Base-by-base conservation (phyloP, 2,113 vertebrate species). In the Pseudorasbora parva region DNA sequence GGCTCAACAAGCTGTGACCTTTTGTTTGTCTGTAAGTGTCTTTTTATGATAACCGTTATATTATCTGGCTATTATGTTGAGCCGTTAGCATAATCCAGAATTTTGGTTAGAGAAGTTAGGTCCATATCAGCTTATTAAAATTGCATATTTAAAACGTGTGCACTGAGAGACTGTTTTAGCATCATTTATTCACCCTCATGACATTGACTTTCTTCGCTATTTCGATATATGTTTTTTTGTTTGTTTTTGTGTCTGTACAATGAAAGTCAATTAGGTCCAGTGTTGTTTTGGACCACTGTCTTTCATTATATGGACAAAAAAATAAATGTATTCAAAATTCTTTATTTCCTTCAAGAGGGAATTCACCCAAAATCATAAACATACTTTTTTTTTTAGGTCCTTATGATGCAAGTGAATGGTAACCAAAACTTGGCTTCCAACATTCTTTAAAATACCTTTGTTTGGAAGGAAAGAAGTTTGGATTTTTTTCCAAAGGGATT, bases 21-120 rank as follows among this genome's bases (percentile, higher is more conserved):
- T 81, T 19, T 81, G 59, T 59, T 75, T 45, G 25, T 17, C 21
- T 78, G 76, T 47, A 43, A 59, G 41, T 82, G 57, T 75, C 56
- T n/a, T 21, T 72, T 49, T 75, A 47, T 33, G 37, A 25, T 19
- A 57, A 45, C 25, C 15, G 37, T 64, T 75, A 11, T 15, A 23
- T 75, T 33, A 75, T 37, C 21, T 51, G 33, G 21, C 5, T 37
- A 51, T 45, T 37, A 62, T 83, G 69, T 64, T 21, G 43, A 23
- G 7, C 17, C 0, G 72, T 49, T 75, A 15, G 43, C 27, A 64
- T 51, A 25, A 25, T 74, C 8, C 41, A 1, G 25, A 66, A 56
- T 60, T 78, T 25, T 45, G 68, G 11, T 21, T 23, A 54, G 21
- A 27, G 5, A 8, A 76, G 54, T 75, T 11, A 75, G 19, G 73